Conservation (phyloP, 1,140 invertebrate genomes). For the Eciton burchellii region DNA sequence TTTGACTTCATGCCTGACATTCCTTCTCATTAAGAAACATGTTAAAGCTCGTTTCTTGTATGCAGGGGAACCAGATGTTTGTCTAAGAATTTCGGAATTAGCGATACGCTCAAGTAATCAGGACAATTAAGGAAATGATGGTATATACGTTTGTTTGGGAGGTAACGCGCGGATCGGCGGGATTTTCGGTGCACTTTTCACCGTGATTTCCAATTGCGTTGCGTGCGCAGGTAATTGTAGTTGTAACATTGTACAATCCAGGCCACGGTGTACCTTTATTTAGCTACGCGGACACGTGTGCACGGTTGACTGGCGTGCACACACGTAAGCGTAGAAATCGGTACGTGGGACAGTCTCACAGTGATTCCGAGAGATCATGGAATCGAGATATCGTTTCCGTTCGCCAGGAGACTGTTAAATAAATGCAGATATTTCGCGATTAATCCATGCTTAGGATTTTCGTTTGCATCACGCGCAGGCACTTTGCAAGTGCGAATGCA, state of each 20-base stretch:
- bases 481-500: background rate
- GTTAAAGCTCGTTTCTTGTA: background rate
- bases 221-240: slow-evolving; percentile 44
- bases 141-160: slow-evolving; percentile 3
- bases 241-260: slow-evolving; percentile 59
- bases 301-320: slow-evolving; percentile 60
- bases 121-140: slow-evolving; percentile 1
- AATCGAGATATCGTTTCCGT: slow-evolving; percentile 63
- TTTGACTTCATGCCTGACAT: background rate
- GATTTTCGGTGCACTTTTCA: slow-evolving; percentile 67
- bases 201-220: slow-evolving; percentile 64
- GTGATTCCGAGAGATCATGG: slow-evolving; percentile 64
- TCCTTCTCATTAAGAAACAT: background rate
- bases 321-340: slow-evolving; percentile 68
- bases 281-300: slow-evolving; percentile 61
- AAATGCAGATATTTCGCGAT: slow-evolving; percentile 26
- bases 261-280: slow-evolving; percentile 65
- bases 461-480: background rate
- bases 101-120: slow-evolving; percentile 28
- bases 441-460: slow-evolving; percentile 22
- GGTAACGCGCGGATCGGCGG: slow-evolving; percentile 38
- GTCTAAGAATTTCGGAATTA: slow-evolving; percentile 3
- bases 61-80: background rate
- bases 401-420: slow-evolving; percentile 5
- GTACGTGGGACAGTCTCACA: slow-evolving; percentile 77